Percentiles rank a stretch among this genome's conserved stretches.
These are phyloP conservation scores for Cheilosia vulpina DNA, from an alignment of 2,888 invertebrate species.

Conservation along the genomic window DNA sequence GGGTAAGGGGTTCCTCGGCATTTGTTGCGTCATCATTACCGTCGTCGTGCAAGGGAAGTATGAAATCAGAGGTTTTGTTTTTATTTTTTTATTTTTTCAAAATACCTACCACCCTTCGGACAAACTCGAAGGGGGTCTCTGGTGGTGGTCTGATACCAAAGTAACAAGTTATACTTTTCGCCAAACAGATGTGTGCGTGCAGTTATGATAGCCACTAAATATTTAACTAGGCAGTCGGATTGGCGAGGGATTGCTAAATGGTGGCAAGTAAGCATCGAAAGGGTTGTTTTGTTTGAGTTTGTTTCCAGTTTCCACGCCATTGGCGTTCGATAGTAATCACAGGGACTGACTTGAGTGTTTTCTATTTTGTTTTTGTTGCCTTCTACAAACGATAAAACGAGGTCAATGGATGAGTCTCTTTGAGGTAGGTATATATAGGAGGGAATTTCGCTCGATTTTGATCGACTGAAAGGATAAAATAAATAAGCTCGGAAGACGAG, in stretches of 20 bases:
- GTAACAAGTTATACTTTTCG: slow-evolving; percentile 61
- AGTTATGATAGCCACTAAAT: slow-evolving; percentile 73
- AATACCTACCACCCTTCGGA: slow-evolving; percentile 8
- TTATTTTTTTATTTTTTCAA: slow-evolving; percentile 28
- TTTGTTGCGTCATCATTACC: slow-evolving; percentile 75
- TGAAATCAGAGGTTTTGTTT: slow-evolving; percentile 44
- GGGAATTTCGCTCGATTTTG: slow-evolving; percentile 62
- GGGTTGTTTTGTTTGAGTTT: slow-evolving; percentile 57
- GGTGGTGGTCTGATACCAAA: slow-evolving; percentile 34
- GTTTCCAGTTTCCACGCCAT: slow-evolving; percentile 72
- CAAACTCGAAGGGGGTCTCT: slow-evolving; percentile 21
- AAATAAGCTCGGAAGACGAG: slow-evolving; percentile 51
- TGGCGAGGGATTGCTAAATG: background rate
- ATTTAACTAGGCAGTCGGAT: slow-evolving; percentile 52
- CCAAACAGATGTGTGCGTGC: slow-evolving; percentile 62
- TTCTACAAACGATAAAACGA: slow-evolving; percentile 60
- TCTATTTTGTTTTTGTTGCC: slow-evolving; percentile 25
- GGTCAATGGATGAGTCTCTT: slow-evolving; percentile 66
- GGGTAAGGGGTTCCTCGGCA: slow-evolving; percentile 50
- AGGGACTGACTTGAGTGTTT: slow-evolving; percentile 54
- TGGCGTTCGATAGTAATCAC: slow-evolving; percentile 71
- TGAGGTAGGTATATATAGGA: slow-evolving; percentile 16
- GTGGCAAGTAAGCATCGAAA: slow-evolving; percentile 22
- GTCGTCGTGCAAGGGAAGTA: slow-evolving; percentile 59
- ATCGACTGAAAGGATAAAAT: slow-evolving; percentile 69